Base-by-base conservation (phyloP, 2,888 invertebrate species). In the Antheraea assamensis region DNA sequence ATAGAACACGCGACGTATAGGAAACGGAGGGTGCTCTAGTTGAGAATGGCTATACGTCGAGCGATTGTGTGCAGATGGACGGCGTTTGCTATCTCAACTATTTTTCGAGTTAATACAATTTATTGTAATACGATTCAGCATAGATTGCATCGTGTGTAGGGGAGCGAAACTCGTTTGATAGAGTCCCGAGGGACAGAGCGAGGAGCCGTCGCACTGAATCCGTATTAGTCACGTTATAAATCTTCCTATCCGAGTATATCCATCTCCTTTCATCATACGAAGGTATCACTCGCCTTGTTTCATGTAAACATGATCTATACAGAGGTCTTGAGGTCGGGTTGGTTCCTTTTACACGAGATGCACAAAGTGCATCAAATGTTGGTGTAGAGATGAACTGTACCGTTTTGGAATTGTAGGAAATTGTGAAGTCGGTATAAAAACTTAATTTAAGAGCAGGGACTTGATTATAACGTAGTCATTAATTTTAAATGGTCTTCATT, bases 41-140 rank as follows among this genome's bases (percentile, higher is more conserved):
- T 79, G 84, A 80, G 83, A 84, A 81, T 79, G 82, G 85, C 82
- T 83, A 84, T 77, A 81, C 81, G 79, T 82, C 84, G 83, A 84
- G 86, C 91, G 90, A 91, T 92, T 90, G 90, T 92, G 92, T 93
- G 90, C 94, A 94, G 94, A 93, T 93, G 94, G 93, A 93, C 93
- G 87, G 88, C 92, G 93, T 94, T 94, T 93, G 92, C 93, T 93
- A 93, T 93, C 94, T 92, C 88, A 86, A 92, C 92, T 92, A 94
- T 94, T 93, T 94, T 93, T 93, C 93, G 92, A 94, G 93, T 93
- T 94, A 94, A 94, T 93, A 92, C 94, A 94, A 94, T 94, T 94
- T 94, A 94, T 94, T 93, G 94, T 94, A 94, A 94, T 94, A 92
- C 92, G 94, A 94, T 94, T 94, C 94, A 94, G 94, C 94, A 93